A percentile compares a stretch with the other conserved stretches of the same genome.
Conservation (phyloP, 2,888 invertebrate genomes). For the Pachycephus smyrnensis region DNA sequence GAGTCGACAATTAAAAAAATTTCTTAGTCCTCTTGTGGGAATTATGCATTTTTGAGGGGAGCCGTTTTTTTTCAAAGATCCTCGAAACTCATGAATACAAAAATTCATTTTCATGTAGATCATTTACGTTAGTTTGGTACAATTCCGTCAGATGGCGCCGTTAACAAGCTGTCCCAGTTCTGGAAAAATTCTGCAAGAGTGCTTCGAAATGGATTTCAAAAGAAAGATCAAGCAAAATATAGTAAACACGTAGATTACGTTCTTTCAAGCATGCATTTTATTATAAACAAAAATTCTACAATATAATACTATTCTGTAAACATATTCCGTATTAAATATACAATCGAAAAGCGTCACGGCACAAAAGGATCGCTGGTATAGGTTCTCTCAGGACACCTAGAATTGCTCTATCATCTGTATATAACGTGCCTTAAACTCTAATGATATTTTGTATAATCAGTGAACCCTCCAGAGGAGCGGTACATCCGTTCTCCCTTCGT, state of each 20-base stretch:
- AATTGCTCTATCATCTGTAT: neutral
- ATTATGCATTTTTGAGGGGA: no score
- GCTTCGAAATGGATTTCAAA: neutral
- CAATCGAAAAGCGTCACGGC: constrained; percentile 9
- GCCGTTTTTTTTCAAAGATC: no score
- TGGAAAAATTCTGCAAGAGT: no score
- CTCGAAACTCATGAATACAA: no score
- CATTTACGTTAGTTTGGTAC: no score
- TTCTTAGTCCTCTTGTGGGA: no score
- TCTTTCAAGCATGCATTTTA: constrained; percentile 33
- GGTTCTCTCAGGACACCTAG: neutral
- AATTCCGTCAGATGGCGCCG: no score
- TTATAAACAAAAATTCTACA: constrained; percentile 36
- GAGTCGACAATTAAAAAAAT: no score
- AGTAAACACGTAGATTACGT: neutral
- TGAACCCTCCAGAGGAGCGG: constrained; percentile 4
- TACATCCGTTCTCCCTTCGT: neutral
- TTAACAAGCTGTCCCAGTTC: no score
- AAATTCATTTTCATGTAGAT: no score
- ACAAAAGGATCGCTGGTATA: neutral
- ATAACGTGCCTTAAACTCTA: neutral
- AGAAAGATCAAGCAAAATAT: no score
- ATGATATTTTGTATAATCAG: neutral
- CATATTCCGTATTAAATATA: constrained; percentile 13
- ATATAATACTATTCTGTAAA: constrained; percentile 23